Percentiles rank a stretch among this genome's conserved stretches.
Conservation (phyloP, 2,113 vertebrate species). For the Nerophis ophidion region DNA sequence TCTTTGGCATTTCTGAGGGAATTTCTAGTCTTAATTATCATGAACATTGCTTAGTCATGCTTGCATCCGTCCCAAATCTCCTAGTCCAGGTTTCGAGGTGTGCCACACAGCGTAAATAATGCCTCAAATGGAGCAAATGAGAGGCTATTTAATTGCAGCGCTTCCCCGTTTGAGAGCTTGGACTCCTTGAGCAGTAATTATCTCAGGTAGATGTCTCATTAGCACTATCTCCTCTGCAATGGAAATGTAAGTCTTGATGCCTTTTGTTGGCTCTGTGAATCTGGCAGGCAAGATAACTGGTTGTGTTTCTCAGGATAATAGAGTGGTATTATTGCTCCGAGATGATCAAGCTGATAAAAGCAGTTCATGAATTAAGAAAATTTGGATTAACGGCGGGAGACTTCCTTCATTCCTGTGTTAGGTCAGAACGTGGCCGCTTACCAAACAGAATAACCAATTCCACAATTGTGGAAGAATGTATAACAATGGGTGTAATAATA, state of each 20-base stretch:
- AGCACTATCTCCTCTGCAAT: constrained; percentile 41
- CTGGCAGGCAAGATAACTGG: constrained; percentile 20
- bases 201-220: constrained; percentile 69
- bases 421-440: constrained; percentile 1
- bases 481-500: no score
- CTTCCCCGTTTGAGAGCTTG: constrained; percentile 49
- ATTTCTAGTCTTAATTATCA: neutral
- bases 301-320: constrained; percentile 15
- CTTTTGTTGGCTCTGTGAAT: constrained; percentile 22
- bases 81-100: constrained; percentile 1
- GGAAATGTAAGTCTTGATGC: constrained; percentile 40
- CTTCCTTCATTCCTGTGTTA: neutral
- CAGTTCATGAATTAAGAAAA: constrained; percentile 26
- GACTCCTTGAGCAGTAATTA: constrained; percentile 61
- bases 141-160: constrained; percentile 52
- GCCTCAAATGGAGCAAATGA: constrained; percentile 51
- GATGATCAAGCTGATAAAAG: constrained; percentile 27
- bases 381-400: constrained; percentile 9
- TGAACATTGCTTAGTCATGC: neutral
- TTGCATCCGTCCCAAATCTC: neutral
- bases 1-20: neutral
- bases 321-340: constrained; percentile 7
- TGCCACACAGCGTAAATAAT: constrained; percentile 45
- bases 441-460: constrained; percentile 1
- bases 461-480: constrained; percentile 3